Conservation (phyloP, 1,140 invertebrate species). For the Hypothenemus hampei region DNA sequence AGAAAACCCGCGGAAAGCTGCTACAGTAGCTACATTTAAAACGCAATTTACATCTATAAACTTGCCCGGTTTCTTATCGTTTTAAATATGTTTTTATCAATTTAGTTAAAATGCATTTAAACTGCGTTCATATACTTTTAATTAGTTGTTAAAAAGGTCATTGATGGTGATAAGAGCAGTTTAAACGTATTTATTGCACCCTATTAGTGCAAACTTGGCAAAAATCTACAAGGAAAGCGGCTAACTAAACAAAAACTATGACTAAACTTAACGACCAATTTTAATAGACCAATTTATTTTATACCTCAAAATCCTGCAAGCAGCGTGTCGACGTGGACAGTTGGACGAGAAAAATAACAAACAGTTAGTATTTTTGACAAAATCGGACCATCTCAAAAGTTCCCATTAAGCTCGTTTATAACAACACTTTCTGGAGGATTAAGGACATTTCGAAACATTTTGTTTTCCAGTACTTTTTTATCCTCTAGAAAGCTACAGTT, state of each 20-base stretch:
- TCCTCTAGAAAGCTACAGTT: slow-evolving; percentile 24
- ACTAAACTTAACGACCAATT: slow-evolving; percentile 48
- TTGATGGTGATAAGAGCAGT: no score
- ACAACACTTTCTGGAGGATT: slow-evolving; percentile 24
- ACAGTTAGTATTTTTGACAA: slow-evolving; percentile 37
- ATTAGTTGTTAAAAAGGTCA: no score
- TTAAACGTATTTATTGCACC: slow-evolving; percentile 21
- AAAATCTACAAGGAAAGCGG: slow-evolving; percentile 53
- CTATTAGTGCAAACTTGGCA: slow-evolving; percentile 27
- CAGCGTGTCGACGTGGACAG: slow-evolving; percentile 47
- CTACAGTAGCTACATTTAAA: slow-evolving; percentile 22
- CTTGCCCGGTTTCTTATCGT: no score
- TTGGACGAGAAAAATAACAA: slow-evolving; percentile 50
- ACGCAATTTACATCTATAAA: slow-evolving; percentile 15
- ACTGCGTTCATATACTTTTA: no score
- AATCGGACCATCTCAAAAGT: slow-evolving; percentile 97
- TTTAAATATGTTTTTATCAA: slow-evolving; percentile 3
- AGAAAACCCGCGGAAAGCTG: slow-evolving; percentile 28
- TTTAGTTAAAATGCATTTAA: slow-evolving; percentile 4
- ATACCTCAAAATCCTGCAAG: slow-evolving; percentile 71
- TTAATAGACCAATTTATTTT: slow-evolving; percentile 45
- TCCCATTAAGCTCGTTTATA: slow-evolving; percentile 56
- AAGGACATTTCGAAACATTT: neutral
- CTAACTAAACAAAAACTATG: slow-evolving; percentile 49
- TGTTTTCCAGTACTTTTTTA: neutral